Conservation (phyloP, 2,888 invertebrate species). For the Julus scanicus region DNA sequence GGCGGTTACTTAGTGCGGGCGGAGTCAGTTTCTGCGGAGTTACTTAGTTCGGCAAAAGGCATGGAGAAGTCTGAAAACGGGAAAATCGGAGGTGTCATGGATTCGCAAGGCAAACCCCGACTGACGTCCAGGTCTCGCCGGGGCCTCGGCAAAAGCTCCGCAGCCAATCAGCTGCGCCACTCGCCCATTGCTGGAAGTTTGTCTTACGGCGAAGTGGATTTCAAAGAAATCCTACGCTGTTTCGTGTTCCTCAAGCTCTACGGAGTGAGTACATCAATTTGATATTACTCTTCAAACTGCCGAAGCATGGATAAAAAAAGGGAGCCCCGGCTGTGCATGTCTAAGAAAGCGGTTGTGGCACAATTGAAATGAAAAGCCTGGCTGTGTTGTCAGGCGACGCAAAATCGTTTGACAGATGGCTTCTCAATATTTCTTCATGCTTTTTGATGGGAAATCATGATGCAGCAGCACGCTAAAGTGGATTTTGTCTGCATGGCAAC, state of each 20-base stretch:
- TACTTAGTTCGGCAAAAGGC: background rate
- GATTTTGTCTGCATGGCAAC: background rate
- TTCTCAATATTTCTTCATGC: background rate
- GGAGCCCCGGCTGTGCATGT: background rate
- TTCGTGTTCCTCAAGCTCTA: conserved; percentile 54
- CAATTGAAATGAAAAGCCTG: background rate
- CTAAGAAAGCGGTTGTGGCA: background rate
- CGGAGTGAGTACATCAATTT: conserved; percentile 52
- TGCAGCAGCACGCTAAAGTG: background rate
- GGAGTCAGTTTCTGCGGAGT: background rate
- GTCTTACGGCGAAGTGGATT: conserved; percentile 54
- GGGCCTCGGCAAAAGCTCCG: background rate
- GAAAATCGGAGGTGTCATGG: background rate
- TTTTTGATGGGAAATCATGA: background rate
- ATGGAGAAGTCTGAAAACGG: background rate
- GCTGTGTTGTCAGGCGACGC: background rate
- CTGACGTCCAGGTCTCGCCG: background rate
- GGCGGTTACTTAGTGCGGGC: background rate
- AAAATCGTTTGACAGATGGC: background rate
- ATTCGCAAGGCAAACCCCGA: conserved; percentile 2
- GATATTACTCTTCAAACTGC: background rate
- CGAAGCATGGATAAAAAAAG: background rate
- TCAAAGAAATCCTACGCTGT: conserved; percentile 53
- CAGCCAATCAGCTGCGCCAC: background rate
- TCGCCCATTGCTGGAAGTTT: conserved; percentile 37